phyloP scores from a whole-genome alignment of 2,113 vertebrate genomes.

The Xiphorhynchus elegans region DNA sequence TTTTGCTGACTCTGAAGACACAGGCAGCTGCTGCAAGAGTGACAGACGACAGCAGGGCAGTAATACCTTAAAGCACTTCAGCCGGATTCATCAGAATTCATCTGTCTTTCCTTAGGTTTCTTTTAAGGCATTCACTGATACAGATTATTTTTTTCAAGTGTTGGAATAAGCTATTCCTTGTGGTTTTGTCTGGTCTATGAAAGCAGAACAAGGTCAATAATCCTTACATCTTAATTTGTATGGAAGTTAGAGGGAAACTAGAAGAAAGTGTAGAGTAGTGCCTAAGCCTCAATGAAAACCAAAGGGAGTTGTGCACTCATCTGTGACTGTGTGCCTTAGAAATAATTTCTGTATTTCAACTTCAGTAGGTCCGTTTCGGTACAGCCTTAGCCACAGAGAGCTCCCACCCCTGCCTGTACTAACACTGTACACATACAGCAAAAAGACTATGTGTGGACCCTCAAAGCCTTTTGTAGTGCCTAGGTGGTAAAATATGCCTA shows the following conservation, averaged over 20 bases:
- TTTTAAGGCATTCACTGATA: background rate
- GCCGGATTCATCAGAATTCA: constrained; percentile 53
- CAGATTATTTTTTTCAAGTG: background rate
- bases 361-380: background rate
- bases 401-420: background rate
- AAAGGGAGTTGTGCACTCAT: background rate
- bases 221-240: background rate
- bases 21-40: background rate
- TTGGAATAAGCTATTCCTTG: background rate
- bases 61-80: constrained; percentile 66
- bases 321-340: background rate
- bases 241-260: background rate
- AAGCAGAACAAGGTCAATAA: background rate
- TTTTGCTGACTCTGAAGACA: background rate
- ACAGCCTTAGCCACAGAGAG: background rate
- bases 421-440: background rate
- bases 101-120: constrained; percentile 18
- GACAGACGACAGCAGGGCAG: constrained; percentile 47
- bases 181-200: background rate
- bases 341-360: background rate
- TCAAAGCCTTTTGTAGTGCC: background rate
- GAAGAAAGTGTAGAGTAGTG: background rate
- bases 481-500: background rate
- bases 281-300: background rate
- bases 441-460: background rate